Evolutionary conservation across 2,888 invertebrate species (phyloP).

Genomic region (Pyrocoelia pectoralis): DNA sequence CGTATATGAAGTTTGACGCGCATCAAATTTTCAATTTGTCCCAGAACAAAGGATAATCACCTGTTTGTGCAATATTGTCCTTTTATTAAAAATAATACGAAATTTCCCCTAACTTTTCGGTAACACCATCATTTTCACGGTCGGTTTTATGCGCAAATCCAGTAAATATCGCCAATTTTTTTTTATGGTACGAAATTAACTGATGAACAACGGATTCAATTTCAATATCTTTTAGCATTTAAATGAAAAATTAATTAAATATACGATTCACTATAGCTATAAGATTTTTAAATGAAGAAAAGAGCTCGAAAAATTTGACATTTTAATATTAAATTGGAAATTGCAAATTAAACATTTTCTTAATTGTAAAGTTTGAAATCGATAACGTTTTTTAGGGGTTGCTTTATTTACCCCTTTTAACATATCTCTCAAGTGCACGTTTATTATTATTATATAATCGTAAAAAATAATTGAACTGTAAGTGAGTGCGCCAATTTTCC

Average conservation of each 20-base stretch:
- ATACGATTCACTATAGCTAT: not conserved
- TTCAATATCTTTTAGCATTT: slow-evolving; percentile 21
- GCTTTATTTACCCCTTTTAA: slow-evolving; percentile 28
- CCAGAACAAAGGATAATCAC: slow-evolving; percentile 56
- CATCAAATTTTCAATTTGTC: slow-evolving; percentile 56
- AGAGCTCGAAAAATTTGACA: too few relatives aligned
- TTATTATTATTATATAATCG: slow-evolving; percentile 12
- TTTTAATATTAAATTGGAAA: not conserved
- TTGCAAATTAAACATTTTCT: not conserved
- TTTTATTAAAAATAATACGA: slow-evolving; percentile 43
- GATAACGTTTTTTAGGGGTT: not conserved
- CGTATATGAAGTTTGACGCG: slow-evolving; percentile 53
- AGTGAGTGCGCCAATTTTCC: slow-evolving; percentile 55
- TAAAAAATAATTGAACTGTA: slow-evolving; percentile 46
- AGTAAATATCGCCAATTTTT: slow-evolving; percentile 12
- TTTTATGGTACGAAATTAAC: slow-evolving; percentile 4
- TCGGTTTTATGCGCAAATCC: slow-evolving; percentile 45
- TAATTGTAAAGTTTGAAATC: not conserved
- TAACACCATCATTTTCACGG: slow-evolving; percentile 44
- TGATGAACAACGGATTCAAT: slow-evolving; percentile 1
- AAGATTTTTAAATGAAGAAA: not conserved
- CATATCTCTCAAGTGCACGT: slow-evolving; percentile 16
- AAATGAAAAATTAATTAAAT: slow-evolving; percentile 31
- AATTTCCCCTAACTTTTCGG: slow-evolving; percentile 36
- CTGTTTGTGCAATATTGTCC: slow-evolving; percentile 52